Conservation (phyloP, 2,888 invertebrate genomes). For the Synanthedon vespiformis region DNA sequence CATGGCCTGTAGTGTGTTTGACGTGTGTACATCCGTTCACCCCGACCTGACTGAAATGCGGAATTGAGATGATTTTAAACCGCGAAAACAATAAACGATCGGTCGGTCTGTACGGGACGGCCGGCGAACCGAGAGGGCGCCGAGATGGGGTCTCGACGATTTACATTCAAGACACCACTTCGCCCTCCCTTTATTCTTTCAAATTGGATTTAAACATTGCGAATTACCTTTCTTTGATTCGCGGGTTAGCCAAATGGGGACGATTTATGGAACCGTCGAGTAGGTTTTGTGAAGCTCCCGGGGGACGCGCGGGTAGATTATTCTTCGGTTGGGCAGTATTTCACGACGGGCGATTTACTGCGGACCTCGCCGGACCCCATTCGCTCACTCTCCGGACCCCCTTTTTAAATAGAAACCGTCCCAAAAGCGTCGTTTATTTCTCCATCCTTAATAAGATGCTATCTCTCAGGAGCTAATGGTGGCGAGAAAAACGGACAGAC, state of each 20-base stretch:
- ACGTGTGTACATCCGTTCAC: background rate
- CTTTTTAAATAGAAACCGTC: conserved; percentile 31
- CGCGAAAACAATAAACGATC: conserved; percentile 13
- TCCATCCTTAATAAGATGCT: conserved; percentile 51
- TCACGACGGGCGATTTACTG: conserved; percentile 40
- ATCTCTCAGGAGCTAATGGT: conserved; percentile 30
- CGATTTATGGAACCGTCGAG: conserved; percentile 53
- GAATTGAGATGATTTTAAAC: conserved; percentile 1
- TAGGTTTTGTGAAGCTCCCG: conserved; percentile 9
- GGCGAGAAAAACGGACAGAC: too few relatives aligned
- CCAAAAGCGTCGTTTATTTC: conserved; percentile 37
- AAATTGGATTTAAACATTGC: conserved; percentile 65
- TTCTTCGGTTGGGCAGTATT: conserved; percentile 14
- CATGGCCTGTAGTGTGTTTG: background rate
- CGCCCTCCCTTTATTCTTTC: conserved; percentile 20
- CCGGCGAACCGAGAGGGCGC: background rate
- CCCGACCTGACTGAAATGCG: background rate
- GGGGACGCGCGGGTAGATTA: conserved; percentile 12
- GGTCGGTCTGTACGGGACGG: conserved; percentile 6
- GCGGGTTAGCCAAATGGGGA: conserved; percentile 62
- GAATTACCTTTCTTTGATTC: conserved; percentile 65
- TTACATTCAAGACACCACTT: conserved; percentile 9
- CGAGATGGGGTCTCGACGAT: conserved; percentile 4
- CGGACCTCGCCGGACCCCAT: conserved; percentile 15
- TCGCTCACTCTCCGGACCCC: conserved; percentile 18